These are phyloP conservation scores for Erebia aethiops DNA, from an alignment of 2,888 invertebrate species.

Conservation along the genomic window DNA sequence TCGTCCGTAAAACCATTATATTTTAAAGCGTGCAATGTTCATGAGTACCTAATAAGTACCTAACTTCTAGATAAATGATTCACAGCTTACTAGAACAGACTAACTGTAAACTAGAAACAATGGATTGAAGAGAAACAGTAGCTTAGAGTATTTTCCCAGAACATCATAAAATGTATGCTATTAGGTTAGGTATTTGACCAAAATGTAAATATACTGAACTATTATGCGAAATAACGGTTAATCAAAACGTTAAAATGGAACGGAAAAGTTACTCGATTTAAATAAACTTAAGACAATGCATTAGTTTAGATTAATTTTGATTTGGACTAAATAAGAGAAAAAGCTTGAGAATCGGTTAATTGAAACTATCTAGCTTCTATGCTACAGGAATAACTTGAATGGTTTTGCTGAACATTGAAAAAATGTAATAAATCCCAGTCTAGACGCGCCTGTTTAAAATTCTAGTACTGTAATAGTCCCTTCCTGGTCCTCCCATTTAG, in stretches of 20 bases:
- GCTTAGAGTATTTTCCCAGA: slow-evolving; percentile 5
- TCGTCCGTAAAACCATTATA: slow-evolving; percentile 1
- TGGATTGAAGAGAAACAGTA: slow-evolving; percentile 9
- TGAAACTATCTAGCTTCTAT: neutral
- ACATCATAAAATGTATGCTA: neutral
- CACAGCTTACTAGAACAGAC: slow-evolving; percentile 7
- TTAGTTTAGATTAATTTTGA: neutral
- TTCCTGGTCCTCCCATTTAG: neutral
- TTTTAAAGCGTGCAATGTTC: neutral
- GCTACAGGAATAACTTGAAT: neutral
- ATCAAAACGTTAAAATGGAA: no score
- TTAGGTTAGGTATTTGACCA: neutral
- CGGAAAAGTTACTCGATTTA: no score
- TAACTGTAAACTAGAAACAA: slow-evolving; percentile 12
- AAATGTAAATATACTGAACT: neutral
- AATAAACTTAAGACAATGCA: neutral
- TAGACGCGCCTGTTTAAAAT: neutral
- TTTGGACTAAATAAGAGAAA: no score
- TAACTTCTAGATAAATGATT: slow-evolving; percentile 11
- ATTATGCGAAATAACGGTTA: neutral
- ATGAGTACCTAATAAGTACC: neutral
- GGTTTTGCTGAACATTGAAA: neutral
- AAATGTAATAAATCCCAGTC: neutral
- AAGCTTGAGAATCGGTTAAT: neutral
- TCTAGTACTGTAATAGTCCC: neutral